These are phyloP conservation scores for Drepana arcuata DNA, from an alignment of 1,140 invertebrate species.

Conservation along the genomic window DNA sequence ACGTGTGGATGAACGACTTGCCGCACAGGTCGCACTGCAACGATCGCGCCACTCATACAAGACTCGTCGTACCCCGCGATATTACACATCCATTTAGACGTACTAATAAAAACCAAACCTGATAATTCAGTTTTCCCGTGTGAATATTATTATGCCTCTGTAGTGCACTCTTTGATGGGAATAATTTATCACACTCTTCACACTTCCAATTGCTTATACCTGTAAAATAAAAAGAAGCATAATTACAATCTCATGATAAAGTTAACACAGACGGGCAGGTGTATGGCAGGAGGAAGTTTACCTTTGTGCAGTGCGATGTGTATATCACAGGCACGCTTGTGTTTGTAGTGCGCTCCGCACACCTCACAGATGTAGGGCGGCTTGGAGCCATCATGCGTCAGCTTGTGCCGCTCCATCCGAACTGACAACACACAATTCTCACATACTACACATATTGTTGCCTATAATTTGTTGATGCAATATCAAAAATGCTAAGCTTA, in stretches of 20 bases:
- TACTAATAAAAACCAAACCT: too few species aligned
- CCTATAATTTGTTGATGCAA: too few species aligned
- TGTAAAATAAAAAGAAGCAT: slow-evolving; percentile 29
- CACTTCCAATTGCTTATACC: slow-evolving; percentile 81
- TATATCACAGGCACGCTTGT: slow-evolving; percentile 76
- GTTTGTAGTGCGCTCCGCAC: slow-evolving; percentile 78
- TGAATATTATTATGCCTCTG: slow-evolving; percentile 79
- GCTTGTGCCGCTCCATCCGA: slow-evolving; percentile 56
- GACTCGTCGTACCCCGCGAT: too few species aligned
- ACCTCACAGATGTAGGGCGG: slow-evolving; percentile 71
- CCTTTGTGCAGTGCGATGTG: slow-evolving; percentile 79
- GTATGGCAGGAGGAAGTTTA: slow-evolving; percentile 9
- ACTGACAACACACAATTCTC: slow-evolving; percentile 28
- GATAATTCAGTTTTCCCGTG: slow-evolving; percentile 77
- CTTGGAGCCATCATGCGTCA: slow-evolving; percentile 56
- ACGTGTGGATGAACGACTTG: slow-evolving; percentile 80
- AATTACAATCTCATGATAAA: not conserved
- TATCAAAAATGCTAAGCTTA: too few species aligned
- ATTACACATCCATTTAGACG: too few species aligned
- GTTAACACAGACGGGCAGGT: not conserved
- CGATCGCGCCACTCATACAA: not conserved
- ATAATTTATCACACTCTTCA: slow-evolving; percentile 82
- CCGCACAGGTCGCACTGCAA: slow-evolving; percentile 77
- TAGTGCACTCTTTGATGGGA: slow-evolving; percentile 79
- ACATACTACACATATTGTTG: too few species aligned